Conservation (phyloP, 2,113 vertebrate genomes). For the Malurus melanocephalus region DNA sequence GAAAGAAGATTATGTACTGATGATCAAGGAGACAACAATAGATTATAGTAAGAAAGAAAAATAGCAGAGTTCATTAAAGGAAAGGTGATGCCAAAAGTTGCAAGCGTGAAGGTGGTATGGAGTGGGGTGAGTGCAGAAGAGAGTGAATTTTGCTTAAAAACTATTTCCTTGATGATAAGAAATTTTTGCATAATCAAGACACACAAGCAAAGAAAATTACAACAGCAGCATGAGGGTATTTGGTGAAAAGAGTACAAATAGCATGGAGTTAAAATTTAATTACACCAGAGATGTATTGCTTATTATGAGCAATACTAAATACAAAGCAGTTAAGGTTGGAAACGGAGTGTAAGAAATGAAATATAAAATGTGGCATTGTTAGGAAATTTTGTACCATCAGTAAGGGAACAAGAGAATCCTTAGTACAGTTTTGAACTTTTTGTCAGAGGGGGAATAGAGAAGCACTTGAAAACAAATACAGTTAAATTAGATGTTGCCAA, state of each 20-base stretch:
- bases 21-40: not conserved
- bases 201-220: conserved; percentile 3
- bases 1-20: not conserved
- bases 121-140: not conserved
- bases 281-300: not conserved
- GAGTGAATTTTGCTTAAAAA: not conserved
- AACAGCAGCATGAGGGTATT: not conserved
- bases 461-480: conserved; percentile 1
- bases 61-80: not conserved
- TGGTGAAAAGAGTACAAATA: not conserved
- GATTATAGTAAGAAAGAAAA: not conserved
- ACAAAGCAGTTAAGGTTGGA: not conserved
- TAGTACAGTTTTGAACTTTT: not conserved
- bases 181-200: not conserved
- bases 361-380: not conserved
- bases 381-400: not conserved
- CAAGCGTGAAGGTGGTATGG: not conserved
- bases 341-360: not conserved
- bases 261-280: not conserved
- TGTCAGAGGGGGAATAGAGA: not conserved
- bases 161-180: not conserved
- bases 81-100: not conserved
- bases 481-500: not conserved
- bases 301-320: not conserved
- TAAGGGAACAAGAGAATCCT: not conserved